A percentile compares a stretch with the other conserved stretches of the same genome.
Conservation (phyloP, 2,888 invertebrate genomes). For the Rhagonycha lutea region DNA sequence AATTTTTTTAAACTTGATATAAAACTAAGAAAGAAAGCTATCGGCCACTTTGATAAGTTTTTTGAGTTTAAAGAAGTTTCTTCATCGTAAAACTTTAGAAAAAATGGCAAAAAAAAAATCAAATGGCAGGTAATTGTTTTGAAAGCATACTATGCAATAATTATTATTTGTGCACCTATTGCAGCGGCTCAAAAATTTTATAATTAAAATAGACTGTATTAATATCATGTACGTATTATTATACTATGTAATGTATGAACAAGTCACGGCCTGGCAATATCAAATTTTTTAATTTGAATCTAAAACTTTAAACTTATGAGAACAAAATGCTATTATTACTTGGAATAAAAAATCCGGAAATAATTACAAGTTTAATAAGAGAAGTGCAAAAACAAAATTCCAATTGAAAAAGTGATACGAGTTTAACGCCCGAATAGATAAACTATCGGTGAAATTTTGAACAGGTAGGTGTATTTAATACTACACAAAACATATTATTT, state of each 20-base stretch:
- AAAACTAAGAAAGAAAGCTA: too few species aligned
- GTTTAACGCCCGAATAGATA: neutral
- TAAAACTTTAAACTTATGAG: neutral
- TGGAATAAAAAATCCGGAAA: neutral
- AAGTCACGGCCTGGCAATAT: neutral
- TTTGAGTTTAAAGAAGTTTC: too few species aligned
- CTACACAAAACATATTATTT: neutral
- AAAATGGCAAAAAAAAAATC: too few species aligned
- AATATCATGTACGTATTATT: too few species aligned
- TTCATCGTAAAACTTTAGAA: too few species aligned
- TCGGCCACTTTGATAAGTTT: too few species aligned
- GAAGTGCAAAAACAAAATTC: neutral
- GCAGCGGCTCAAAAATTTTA: too few species aligned
- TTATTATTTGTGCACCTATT: too few species aligned
- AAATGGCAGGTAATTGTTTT: too few species aligned
- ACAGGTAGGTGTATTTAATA: neutral
- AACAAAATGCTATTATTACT: neutral
- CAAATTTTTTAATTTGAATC: neutral
- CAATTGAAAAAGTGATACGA: neutral
- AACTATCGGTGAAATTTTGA: neutral
- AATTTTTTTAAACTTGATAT: too few species aligned
- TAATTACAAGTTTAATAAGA: neutral
- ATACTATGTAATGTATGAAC: neutral
- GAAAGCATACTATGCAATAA: too few species aligned
- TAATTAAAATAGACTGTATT: too few species aligned